Evolutionary conservation across 2,113 vertebrate species (phyloP).

Genomic region (Callaeas wilsoni): DNA sequence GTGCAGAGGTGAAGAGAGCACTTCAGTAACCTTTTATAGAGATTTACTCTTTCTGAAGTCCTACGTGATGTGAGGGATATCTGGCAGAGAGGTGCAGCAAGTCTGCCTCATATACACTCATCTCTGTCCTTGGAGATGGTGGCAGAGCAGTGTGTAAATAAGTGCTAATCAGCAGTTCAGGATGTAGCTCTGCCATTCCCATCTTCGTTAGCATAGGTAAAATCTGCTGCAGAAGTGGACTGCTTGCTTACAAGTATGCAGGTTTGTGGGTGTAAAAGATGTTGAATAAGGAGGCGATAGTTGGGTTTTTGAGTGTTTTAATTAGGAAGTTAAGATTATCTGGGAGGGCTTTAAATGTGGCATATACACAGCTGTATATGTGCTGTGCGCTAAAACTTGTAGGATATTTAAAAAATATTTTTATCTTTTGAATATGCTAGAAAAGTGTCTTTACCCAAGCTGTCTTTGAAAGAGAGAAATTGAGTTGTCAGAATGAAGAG

Average conservation of each 20-base stretch:
- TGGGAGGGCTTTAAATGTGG: neutral
- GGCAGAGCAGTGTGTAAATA: neutral
- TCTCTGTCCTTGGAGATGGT: neutral
- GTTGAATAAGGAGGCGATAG: neutral
- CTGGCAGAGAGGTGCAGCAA: neutral
- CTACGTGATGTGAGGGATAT: fast-evolving
- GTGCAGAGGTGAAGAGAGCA: neutral
- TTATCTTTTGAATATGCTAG: neutral
- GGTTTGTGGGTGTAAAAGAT: neutral
- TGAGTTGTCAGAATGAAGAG: neutral
- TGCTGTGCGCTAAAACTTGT: neutral
- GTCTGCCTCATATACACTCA: neutral
- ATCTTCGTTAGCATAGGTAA: neutral
- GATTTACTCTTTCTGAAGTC: neutral
- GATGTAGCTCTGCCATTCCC: neutral
- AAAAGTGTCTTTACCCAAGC: neutral
- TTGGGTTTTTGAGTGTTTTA: neutral
- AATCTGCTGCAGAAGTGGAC: neutral
- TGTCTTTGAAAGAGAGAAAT: neutral
- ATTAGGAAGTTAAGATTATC: neutral
- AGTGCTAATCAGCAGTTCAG: fast-evolving
- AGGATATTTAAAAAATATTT: neutral
- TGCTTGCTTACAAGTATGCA: neutral
- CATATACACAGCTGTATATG: neutral
- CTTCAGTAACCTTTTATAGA: neutral